Evolutionary conservation across 2,113 vertebrate genomes (phyloP).

Genomic region (Riparia riparia): DNA sequence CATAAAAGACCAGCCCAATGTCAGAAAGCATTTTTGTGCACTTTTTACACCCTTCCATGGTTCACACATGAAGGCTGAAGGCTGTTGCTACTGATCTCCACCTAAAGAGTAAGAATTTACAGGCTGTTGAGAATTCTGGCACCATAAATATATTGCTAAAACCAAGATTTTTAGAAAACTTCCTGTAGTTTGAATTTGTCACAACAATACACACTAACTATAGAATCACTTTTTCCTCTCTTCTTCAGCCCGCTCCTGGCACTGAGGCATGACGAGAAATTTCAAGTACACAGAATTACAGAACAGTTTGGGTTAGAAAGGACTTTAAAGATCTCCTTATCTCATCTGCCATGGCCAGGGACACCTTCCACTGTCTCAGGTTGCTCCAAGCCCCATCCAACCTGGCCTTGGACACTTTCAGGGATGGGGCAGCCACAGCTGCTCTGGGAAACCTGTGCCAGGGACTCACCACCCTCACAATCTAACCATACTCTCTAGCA

Average conservation of each 20-base stretch:
- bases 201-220: neutral
- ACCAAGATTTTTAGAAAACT: neutral
- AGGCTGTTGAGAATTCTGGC: neutral
- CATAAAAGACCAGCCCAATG: neutral
- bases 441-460: neutral
- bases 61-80: neutral
- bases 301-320: neutral
- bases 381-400: neutral
- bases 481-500: neutral
- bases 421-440: neutral
- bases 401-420: neutral
- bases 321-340: neutral
- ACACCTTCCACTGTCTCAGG: neutral
- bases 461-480: neutral
- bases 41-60: neutral
- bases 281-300: neutral
- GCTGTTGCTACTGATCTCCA: neutral
- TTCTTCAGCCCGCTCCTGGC: neutral
- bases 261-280: neutral
- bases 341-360: neutral
- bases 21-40: neutral
- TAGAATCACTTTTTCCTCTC: neutral
- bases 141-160: neutral
- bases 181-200: neutral
- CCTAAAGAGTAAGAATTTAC: neutral